Evolutionary conservation across 2,797 vertebrate genomes (phyloP).

Genomic region (Pantherophis vulpinus): DNA sequence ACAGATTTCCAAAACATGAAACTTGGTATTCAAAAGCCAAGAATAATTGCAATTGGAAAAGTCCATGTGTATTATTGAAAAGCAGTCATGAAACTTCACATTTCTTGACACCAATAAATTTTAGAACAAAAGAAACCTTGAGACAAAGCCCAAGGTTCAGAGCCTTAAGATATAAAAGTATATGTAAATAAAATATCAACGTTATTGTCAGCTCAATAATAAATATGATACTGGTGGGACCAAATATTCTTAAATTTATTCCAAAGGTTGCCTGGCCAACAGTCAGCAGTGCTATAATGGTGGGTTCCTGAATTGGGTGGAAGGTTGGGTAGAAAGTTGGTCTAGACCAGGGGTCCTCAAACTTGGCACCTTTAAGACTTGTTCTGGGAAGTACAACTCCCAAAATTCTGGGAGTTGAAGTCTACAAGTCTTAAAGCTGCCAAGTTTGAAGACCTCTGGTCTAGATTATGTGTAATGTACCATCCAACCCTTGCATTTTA

Average conservation of each 20-base stretch:
- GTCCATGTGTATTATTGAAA: neutral
- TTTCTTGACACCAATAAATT: neutral
- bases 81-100: neutral
- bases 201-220: neutral
- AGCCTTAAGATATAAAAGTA: too few species aligned
- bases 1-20: slow-evolving; percentile 48
- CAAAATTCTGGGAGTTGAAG: too few species aligned
- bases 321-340: neutral
- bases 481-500: neutral
- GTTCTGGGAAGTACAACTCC: too few species aligned
- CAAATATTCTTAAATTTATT: neutral
- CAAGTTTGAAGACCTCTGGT: too few species aligned
- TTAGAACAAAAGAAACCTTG: neutral
- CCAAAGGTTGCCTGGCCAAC: neutral
- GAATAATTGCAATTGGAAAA: neutral
- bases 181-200: neutral
- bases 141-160: neutral
- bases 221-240: neutral
- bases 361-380: too few species aligned
- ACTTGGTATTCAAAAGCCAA: slow-evolving; percentile 56
- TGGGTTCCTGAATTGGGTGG: neutral
- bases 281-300: neutral
- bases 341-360: neutral
- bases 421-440: too few species aligned
- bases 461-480: neutral